Evolutionary conservation across 92 coral and sea anemone species (phyloP).

Genomic region (Epizoanthus illoricatus): DNA sequence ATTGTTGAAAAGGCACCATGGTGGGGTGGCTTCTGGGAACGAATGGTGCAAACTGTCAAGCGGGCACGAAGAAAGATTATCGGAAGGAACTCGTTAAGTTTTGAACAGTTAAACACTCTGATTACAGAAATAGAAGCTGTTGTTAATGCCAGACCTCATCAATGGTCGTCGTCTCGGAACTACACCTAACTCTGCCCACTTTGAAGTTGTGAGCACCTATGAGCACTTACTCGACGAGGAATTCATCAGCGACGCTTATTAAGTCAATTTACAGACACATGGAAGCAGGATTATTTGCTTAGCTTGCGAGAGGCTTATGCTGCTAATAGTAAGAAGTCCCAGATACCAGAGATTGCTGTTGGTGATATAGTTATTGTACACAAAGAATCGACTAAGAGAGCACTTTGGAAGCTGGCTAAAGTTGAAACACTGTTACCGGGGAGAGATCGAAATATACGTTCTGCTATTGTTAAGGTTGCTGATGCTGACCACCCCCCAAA

Average conservation of each 20-base stretch:
- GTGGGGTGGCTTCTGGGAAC: constrained; percentile 44
- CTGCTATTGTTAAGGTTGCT: constrained; percentile 44
- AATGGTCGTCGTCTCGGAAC: constrained; percentile 15
- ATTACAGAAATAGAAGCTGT: constrained; percentile 49
- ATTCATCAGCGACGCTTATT: constrained; percentile 29
- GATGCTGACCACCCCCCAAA: background rate
- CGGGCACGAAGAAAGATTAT: constrained; percentile 22
- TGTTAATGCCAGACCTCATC: constrained; percentile 46
- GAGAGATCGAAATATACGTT: constrained; percentile 42
- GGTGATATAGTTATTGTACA: constrained; percentile 42
- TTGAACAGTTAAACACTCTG: constrained; percentile 35
- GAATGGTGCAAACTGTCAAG: constrained; percentile 34
- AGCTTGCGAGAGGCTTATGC: constrained; percentile 7
- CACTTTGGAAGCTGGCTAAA: constrained; percentile 47
- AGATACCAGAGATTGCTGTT: constrained; percentile 16
- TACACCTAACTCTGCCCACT: constrained; percentile 30
- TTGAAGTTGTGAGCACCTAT: constrained; percentile 36
- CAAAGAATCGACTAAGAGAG: constrained; percentile 46
- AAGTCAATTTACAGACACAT: constrained; percentile 27
- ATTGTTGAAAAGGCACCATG: constrained; percentile 31
- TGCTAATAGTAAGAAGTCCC: background rate
- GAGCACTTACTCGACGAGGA: constrained; percentile 20
- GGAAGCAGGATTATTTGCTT: constrained; percentile 26
- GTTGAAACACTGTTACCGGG: constrained; percentile 42
- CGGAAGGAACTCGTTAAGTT: constrained; percentile 25